Evolutionary conservation across 53 echinoderm and acorn worm species (phyloP).

Genomic region (Zoroaster sp.): DNA sequence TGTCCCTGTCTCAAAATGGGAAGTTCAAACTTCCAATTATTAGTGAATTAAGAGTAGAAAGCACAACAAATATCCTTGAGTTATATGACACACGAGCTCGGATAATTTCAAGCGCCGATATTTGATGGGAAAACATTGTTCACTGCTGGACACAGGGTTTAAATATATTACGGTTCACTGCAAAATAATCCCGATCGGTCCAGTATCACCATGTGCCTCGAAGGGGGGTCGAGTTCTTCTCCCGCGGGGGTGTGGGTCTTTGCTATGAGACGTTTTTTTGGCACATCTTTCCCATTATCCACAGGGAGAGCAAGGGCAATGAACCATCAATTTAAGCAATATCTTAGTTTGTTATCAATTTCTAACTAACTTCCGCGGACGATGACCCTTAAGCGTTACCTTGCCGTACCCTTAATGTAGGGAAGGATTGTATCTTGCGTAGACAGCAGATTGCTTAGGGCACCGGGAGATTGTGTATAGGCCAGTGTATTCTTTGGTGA

Average conservation of each 20-base stretch:
- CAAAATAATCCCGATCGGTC: conserved; percentile 6
- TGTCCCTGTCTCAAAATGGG: not conserved
- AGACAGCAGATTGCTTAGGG: not conserved
- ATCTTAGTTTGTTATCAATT: conserved; percentile 17
- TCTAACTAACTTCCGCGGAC: conserved; percentile 6
- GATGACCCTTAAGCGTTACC: not conserved
- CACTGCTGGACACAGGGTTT: not conserved
- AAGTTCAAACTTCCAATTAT: not conserved
- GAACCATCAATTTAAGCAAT: conserved; percentile 40
- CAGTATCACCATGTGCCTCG: not conserved
- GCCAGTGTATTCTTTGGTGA: not conserved
- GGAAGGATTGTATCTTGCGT: conserved; percentile 39
- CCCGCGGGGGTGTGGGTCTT: not conserved
- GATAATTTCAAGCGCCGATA: not conserved
- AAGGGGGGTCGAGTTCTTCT: not conserved
- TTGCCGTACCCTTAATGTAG: not conserved
- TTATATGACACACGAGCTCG: not conserved
- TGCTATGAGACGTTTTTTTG: not conserved
- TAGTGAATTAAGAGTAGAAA: not conserved
- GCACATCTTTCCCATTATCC: not conserved
- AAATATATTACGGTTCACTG: not conserved
- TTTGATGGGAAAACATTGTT: conserved; percentile 5
- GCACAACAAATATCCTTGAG: conserved; percentile 32
- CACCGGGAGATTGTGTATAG: not conserved
- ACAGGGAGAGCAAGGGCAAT: conserved; percentile 41